Base-by-base conservation (phyloP, 2,113 vertebrate species). In the Rousettus leschenaultii region DNA sequence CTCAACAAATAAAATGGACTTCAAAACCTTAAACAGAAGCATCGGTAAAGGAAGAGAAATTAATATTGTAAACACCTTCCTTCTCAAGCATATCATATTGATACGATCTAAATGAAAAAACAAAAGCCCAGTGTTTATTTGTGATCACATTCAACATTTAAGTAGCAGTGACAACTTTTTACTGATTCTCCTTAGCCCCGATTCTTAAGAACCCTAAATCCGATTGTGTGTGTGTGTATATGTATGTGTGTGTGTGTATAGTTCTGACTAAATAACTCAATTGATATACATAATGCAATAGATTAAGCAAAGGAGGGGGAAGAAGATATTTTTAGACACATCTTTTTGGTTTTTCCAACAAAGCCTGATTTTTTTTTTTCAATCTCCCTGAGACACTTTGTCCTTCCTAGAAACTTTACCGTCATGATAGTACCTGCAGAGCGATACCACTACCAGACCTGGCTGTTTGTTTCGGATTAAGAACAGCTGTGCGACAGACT, bases 401-500 rank as follows among this genome's bases (percentile, higher is more conserved):
- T 22, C 85, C 85, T 97, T 95, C 73, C 83, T 97, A 77, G 97
- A 96, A 97, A 97, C 38, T 66, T 94, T 97, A 78, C 98, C 98
- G 97, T 98, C 98, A 94, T 96, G 97, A 83, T 83, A 92, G 96
- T 98, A 98, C 98, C 98, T 99, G 98, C 97, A 98, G 98, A 98
- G 98, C 98, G 98, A 98, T 98, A 98, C 92, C 98, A 98, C 97
- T 95, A 97, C 91, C 98, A 98, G 98, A 98, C 98, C 98, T 98
- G 98, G 93, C 97, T 99, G 98, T 98, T 99, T 98, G 98, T 99
- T 99, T 99, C 98, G 95, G 98, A 99, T 98, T 97, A 98, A 98
- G 98, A 98, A 98, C 98, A 98, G 98, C 99, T 99, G 99, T 99
- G 98, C 97, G 97, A 98, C 98, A 98, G 98, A 98, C 98, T 98